phyloP scores from a whole-genome alignment of 2,113 vertebrate genomes.

The Salminus brasiliensis region DNA sequence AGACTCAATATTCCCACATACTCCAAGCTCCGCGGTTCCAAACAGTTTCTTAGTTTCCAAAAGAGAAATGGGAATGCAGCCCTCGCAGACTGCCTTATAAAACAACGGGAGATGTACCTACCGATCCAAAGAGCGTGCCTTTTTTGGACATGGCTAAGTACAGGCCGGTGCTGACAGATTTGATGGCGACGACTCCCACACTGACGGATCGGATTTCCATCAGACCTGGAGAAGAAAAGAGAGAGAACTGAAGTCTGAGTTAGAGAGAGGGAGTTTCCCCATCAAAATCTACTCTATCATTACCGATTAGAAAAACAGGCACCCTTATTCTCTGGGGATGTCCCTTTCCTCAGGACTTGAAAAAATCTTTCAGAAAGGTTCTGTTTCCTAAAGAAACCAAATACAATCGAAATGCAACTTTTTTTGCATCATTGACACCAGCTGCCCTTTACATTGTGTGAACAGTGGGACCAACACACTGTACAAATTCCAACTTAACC shows the following conservation, averaged over 20 bases:
- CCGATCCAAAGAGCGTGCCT: constrained; percentile 91
- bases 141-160: constrained; percentile 92
- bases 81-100: constrained; percentile 49
- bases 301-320: constrained; percentile 68
- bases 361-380: no score
- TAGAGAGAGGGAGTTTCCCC: constrained; percentile 63
- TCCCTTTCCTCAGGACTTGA: constrained; percentile 41
- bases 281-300: constrained; percentile 70
- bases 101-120: constrained; percentile 72
- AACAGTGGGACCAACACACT: no score
- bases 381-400: no score
- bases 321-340: constrained; percentile 54
- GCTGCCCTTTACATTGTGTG: no score
- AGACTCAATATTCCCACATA: neutral
- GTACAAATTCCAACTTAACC: no score
- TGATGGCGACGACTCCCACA: constrained; percentile 90
- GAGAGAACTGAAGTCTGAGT: constrained; percentile 61
- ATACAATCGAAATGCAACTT: no score
- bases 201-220: constrained; percentile 92
- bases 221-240: constrained; percentile 79
- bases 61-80: neutral
- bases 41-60: constrained; percentile 5
- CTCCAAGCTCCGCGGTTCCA: neutral
- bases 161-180: constrained; percentile 88
- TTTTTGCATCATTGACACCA: no score